phyloP scores from a whole-genome alignment of 2,888 invertebrate species.

The Altica lythri region DNA sequence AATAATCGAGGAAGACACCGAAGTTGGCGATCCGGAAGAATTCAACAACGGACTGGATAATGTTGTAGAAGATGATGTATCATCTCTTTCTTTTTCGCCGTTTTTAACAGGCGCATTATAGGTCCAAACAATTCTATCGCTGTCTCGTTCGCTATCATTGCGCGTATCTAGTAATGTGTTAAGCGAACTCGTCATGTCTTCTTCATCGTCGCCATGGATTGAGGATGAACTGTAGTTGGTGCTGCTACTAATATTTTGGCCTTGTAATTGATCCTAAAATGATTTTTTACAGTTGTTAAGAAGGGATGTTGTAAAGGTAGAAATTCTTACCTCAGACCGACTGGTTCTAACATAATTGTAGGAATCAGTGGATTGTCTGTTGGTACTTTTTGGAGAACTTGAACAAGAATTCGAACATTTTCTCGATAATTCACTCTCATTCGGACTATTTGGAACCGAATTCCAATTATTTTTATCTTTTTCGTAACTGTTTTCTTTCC shows the following conservation, averaged over 20 bases:
- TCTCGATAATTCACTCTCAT: slow-evolving; percentile 63
- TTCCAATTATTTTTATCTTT: too few species aligned
- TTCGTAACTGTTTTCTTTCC: too few species aligned
- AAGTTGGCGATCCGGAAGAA: slow-evolving; percentile 78
- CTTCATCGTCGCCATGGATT: too few species aligned
- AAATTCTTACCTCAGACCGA: slow-evolving; percentile 64
- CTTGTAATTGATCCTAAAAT: slow-evolving; percentile 77
- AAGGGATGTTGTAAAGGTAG: too few species aligned
- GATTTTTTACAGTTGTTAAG: not conserved
- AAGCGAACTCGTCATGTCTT: slow-evolving; percentile 91
- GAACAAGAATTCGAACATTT: slow-evolving; percentile 59
- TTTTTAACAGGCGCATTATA: slow-evolving; percentile 86
- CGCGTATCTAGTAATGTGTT: slow-evolving; percentile 83
- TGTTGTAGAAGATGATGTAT: slow-evolving; percentile 74
- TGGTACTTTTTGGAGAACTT: slow-evolving; percentile 62
- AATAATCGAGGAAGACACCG: slow-evolving; percentile 86
- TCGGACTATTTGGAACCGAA: slow-evolving; percentile 74
- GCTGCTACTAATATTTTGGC: slow-evolving; percentile 71
- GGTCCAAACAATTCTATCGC: slow-evolving; percentile 81
- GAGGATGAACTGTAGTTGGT: slow-evolving; percentile 85
- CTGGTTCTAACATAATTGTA: slow-evolving; percentile 78
- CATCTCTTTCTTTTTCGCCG: slow-evolving; percentile 58
- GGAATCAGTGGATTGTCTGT: slow-evolving; percentile 53
- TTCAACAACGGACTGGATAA: slow-evolving; percentile 77
- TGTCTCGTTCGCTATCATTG: slow-evolving; percentile 48